Percentiles rank a stretch among this genome's conserved stretches.
Conservation (phyloP, 2,113 vertebrate species). For the Lophius piscatorius region DNA sequence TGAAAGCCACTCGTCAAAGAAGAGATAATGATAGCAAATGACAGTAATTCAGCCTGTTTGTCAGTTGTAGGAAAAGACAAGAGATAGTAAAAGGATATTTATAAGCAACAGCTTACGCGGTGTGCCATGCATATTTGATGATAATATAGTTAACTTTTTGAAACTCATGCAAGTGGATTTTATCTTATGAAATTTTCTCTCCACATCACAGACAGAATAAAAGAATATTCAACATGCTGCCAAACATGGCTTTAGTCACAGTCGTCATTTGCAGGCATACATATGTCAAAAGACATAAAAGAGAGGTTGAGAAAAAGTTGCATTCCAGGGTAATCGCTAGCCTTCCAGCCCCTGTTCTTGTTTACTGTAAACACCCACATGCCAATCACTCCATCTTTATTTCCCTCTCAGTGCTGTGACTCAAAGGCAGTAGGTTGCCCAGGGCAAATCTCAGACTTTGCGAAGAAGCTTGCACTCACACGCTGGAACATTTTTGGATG, state of each 20-base stretch:
- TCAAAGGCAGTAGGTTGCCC: constrained; percentile 43
- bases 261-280: constrained; percentile 1
- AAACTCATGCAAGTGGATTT: no score
- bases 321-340: constrained; percentile 71
- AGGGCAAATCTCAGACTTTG: constrained; percentile 42
- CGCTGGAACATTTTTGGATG: constrained; percentile 24
- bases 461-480: constrained; percentile 42
- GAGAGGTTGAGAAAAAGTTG: constrained; percentile 48
- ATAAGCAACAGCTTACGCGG: not conserved
- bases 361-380: constrained; percentile 74
- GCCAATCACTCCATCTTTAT: constrained; percentile 60
- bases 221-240: not conserved
- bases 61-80: constrained; percentile 2
- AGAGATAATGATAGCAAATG: constrained; percentile 21
- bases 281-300: constrained; percentile 9
- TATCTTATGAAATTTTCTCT: no score
- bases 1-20: constrained; percentile 20
- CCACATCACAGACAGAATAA: constrained; percentile 14
- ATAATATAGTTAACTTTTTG: no score
- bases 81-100: not conserved
- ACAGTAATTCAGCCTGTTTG: constrained; percentile 11
- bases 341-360: constrained; percentile 57
- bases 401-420: constrained; percentile 40
- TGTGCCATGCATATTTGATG: no score
- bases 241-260: constrained; percentile 13